A percentile compares a stretch with the other conserved stretches of the same genome.
These are phyloP conservation scores for Lepidocyrtoides sp. DNA, from an alignment of 2,888 invertebrate genomes.

Conservation along the genomic window DNA sequence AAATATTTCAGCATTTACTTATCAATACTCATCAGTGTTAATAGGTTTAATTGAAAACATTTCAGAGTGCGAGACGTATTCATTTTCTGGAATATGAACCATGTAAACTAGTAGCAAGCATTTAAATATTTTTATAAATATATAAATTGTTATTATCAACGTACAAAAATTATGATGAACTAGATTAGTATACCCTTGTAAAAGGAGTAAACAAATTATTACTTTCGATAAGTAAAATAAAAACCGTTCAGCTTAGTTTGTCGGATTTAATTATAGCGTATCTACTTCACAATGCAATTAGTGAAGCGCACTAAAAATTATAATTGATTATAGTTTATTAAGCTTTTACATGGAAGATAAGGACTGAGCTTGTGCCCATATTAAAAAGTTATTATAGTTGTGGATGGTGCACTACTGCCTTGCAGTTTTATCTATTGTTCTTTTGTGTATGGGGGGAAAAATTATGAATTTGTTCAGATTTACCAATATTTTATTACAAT, in stretches of 20 bases:
- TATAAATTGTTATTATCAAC: neutral
- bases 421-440: too few species aligned
- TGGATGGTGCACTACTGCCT: too few species aligned
- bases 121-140: neutral
- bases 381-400: too few species aligned
- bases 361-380: too few species aligned
- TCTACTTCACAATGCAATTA: neutral
- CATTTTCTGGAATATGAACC: slow-evolving; percentile 39
- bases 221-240: neutral
- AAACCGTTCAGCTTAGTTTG: too few species aligned
- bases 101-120: neutral
- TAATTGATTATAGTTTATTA: too few species aligned
- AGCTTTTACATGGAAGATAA: neutral
- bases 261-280: neutral
- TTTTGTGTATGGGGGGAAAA: too few species aligned
- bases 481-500: too few species aligned
- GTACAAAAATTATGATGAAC: neutral
- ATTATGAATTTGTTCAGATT: too few species aligned
- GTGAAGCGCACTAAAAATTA: too few species aligned
- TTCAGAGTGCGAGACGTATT: neutral
- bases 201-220: neutral
- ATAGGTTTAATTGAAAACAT: neutral
- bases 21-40: slow-evolving; percentile 9
- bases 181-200: too few species aligned
- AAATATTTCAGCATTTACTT: neutral